Evolutionary conservation across 2,888 invertebrate genomes (phyloP).

Genomic region (Julus scandinavius): DNA sequence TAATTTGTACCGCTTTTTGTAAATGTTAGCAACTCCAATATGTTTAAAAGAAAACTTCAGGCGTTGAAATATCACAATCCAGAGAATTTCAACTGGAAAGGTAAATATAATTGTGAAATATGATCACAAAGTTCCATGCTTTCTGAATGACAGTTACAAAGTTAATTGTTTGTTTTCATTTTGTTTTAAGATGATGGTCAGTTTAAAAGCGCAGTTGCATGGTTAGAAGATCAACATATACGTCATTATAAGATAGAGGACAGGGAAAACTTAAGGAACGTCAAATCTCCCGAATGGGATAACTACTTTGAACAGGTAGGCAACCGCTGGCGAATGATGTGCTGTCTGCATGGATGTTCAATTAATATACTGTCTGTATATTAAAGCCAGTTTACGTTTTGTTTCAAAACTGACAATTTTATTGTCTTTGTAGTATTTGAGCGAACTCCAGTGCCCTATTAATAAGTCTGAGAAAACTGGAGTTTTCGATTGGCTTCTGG

Average conservation of each 20-base stretch:
- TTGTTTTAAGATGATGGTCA: constrained; percentile 77
- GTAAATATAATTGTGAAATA: constrained; percentile 68
- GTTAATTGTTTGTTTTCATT: background rate
- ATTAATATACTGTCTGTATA: background rate
- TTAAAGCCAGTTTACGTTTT: background rate
- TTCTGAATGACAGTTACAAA: background rate
- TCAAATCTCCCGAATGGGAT: constrained; percentile 76
- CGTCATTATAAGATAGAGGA: constrained; percentile 87
- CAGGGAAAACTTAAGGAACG: constrained; percentile 77
- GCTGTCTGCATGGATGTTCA: too few relatives aligned
- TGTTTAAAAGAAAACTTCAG: constrained; percentile 81
- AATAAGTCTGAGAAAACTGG: constrained; percentile 71
- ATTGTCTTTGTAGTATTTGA: constrained; percentile 45
- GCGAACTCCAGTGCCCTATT: constrained; percentile 75
- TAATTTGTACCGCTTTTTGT: background rate
- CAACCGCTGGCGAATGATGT: background rate
- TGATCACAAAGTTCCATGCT: background rate
- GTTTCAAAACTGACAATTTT: background rate
- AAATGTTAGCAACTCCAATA: background rate
- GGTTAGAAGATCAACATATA: constrained; percentile 95
- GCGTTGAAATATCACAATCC: constrained; percentile 82
- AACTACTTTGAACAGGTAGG: constrained; percentile 70
- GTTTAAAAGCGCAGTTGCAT: constrained; percentile 82
- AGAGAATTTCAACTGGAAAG: constrained; percentile 76
- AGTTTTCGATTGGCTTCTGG: constrained; percentile 86